Base-by-base conservation (phyloP, 37 sponge, comb jelly and placozoan genomes). In the Geodia barretti region DNA sequence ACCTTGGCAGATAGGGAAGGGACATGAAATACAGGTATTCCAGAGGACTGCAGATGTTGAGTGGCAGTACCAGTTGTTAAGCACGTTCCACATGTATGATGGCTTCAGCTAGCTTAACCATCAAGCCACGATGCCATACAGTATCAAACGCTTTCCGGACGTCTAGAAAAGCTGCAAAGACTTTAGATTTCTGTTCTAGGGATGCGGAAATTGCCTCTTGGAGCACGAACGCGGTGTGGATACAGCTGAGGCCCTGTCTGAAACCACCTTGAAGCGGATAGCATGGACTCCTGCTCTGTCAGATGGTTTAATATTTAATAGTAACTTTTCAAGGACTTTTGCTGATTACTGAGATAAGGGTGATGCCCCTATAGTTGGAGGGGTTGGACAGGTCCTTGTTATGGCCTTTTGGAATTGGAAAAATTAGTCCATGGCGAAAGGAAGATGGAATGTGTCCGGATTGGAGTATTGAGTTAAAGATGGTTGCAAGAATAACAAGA, bases 351-450 rank as follows among this genome's bases (percentile, higher is more conserved):
- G 64, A 62, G 1, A 8, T n/a, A 5, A 62, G 64, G 8, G 64
- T 62, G 70, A 69, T 69, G 37, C 70, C 70, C 4, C 70, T 23
- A 11, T 69, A 69, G 70, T 69, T 69, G 32, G 70, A 69, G 7
- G 70, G 70, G 34, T 69, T 11, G 4, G 70, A 1, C 1, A 11
- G 70, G 32, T 69, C 70, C 34, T 69, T 69, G 37, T 35, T 35
- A 3, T 3, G 31, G 2, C 30, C 25, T 11, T 69, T 69, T 9
- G 70, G 70, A 23, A 69, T 69, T 23, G 70, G 70, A 29, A 69
- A 3, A 7, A 11, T 69, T 4, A 69, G 70, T 3, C 70, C 70
- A 3, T 69, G 70, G 2, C 31, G 37, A 23, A 69, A 69, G 8
- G 34, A 20, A 3, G 3, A 4, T 2, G 70, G 70, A 9, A 69